Base-by-base conservation (phyloP, 2,888 invertebrate genomes). In the Chrysolina americana region DNA sequence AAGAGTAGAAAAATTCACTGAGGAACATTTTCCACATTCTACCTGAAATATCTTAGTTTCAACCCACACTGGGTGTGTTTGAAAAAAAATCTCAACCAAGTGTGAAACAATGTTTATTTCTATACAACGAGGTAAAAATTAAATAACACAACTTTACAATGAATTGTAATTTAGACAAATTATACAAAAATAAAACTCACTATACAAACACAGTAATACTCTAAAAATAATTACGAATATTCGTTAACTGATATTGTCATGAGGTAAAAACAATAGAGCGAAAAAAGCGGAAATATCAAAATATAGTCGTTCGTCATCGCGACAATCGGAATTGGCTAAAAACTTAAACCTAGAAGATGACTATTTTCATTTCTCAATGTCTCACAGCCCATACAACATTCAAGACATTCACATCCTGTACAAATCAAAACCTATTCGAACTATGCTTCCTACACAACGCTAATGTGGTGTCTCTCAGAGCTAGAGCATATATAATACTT, bases 301-400 rank as follows among this genome's bases (percentile, higher is more conserved):
- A 65, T 64, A 65, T 36, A 73, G 56, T 64, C 44, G 66, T 53
- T 71, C 47, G 63, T 23, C 53, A 65, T 65, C 41, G 15, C 23
- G 63, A 73, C 41, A 63, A 70, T 68, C 71, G 71, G 71, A 71
- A 76, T 76, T 65, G 70, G 69, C 72, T 70, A 73, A 68, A 66
- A 68, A 73, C 41, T 44, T 70, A 76, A 76, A 73, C 44, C 53
- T 70, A 73, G 68, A 72, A 70, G 65, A 65, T 77, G 75, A 75
- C 75, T 75, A 75, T 70, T 66, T 75, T 76, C 65, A 70, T 73
- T 74, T 65, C 63, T 66, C 65, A 68, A 74, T 71, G 71, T 77
- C 76, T 80, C 79, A 81, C 81, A 81, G 81, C 81, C 81, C 81
- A 81, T 79, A 78, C 80, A 81, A 81, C 75, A 79, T 77, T 76